Evolutionary conservation across 2,797 vertebrate genomes (phyloP).

Genomic region (Chaetodon trifasciatus): DNA sequence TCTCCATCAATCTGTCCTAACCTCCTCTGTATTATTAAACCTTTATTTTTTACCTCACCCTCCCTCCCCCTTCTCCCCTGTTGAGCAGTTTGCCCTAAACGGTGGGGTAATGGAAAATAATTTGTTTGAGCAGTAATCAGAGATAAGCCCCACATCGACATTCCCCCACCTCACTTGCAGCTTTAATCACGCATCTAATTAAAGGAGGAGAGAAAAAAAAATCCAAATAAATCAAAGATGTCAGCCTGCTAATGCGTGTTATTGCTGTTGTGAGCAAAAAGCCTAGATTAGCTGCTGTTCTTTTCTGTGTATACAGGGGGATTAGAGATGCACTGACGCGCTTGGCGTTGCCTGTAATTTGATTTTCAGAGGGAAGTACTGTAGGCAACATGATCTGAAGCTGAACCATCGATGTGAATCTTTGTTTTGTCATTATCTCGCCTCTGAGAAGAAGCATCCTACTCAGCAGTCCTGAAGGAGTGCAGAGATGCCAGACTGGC

Average conservation of each 20-base stretch:
- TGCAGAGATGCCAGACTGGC: background rate
- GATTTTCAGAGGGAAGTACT: conserved; percentile 43
- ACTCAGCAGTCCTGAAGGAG: conserved; percentile 14
- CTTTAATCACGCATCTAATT: conserved; percentile 78
- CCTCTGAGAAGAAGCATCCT: background rate
- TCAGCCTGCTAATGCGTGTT: conserved; percentile 51
- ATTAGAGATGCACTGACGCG: conserved; percentile 61
- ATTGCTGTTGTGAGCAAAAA: conserved; percentile 62
- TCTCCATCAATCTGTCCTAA: background rate
- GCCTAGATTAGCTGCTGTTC: conserved; percentile 62
- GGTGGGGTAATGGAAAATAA: conserved; percentile 57
- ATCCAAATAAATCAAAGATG: conserved; percentile 66
- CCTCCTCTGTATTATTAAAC: conserved; percentile 5
- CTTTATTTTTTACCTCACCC: background rate
- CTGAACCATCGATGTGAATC: conserved; percentile 24
- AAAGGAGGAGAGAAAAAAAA: conserved; percentile 59
- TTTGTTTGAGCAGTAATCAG: conserved; percentile 71
- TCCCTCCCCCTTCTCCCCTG: background rate
- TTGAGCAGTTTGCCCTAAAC: conserved; percentile 52
- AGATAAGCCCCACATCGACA: conserved; percentile 46
- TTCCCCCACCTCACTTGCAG: conserved; percentile 19
- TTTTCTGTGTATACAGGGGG: conserved; percentile 36
- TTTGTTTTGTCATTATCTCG: conserved; percentile 9
- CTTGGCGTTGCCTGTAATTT: conserved; percentile 58
- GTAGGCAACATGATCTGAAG: conserved; percentile 41